Conservation (phyloP, 2,113 vertebrate genomes). For the Brienomyrus brachyistius region DNA sequence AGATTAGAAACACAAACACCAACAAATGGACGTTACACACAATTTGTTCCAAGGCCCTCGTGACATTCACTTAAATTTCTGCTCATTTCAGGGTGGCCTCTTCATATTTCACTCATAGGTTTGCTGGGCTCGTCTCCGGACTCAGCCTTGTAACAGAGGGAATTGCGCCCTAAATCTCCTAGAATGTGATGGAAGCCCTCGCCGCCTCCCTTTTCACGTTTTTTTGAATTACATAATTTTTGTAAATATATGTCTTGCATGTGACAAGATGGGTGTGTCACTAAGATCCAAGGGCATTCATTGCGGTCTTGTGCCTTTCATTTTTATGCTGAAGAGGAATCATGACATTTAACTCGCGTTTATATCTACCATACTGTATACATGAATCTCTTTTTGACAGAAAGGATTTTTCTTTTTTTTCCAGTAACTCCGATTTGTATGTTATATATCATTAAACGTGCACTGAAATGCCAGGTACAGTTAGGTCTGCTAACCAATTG, state of each 20-base stretch:
- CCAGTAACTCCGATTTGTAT: background rate
- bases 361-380: background rate
- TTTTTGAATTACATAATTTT: background rate
- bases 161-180: background rate
- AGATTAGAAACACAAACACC: background rate
- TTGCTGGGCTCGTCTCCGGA: background rate
- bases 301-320: background rate
- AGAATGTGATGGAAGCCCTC: background rate
- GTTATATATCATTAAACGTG: background rate
- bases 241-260: background rate
- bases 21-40: background rate
- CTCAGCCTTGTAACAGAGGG: background rate
- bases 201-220: background rate
- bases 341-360: background rate
- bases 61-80: background rate
- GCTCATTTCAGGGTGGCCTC: background rate
- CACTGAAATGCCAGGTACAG: background rate
- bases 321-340: background rate
- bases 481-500: background rate
- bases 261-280: background rate
- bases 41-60: background rate
- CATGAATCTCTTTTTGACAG: background rate
- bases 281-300: background rate
- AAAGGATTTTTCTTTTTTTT: background rate
- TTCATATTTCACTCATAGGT: background rate